Conservation (phyloP, 2,797 vertebrate genomes). For the Erethizon dorsatum region DNA sequence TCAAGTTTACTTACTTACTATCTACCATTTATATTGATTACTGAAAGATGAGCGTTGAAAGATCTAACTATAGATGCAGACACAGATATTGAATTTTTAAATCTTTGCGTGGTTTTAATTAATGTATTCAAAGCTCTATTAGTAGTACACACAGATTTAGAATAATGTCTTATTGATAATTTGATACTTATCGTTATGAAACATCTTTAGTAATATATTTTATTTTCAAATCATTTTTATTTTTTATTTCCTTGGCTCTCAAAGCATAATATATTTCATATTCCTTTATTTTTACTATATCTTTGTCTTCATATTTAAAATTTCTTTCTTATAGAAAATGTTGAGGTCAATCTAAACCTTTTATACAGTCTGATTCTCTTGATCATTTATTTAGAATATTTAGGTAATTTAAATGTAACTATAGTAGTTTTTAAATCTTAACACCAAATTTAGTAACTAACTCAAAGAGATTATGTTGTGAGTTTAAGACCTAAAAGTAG, state of each 20-base stretch:
- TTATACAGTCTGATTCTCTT: background rate
- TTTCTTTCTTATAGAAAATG: background rate
- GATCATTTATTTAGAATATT: background rate
- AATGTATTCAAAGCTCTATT: background rate
- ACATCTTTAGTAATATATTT: background rate
- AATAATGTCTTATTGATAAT: background rate
- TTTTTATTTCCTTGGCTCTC: background rate
- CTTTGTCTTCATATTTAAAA: background rate
- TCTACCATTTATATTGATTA: background rate
- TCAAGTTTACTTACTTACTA: too few relatives aligned
- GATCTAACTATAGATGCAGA: background rate
- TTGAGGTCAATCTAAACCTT: background rate
- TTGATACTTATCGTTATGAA: background rate
- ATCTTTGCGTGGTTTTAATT: background rate
- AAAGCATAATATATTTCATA: background rate
- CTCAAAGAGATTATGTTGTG: background rate
- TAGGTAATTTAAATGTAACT: background rate
- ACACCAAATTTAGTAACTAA: background rate
- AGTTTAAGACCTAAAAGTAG: conserved; percentile 6
- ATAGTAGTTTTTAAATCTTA: background rate
- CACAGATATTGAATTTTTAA: background rate
- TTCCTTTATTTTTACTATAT: background rate
- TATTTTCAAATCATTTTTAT: background rate
- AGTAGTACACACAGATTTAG: background rate
- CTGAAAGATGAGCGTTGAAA: background rate